These are phyloP conservation scores for Halcyon chelicuti DNA, from an alignment of 2,797 vertebrate species.

Conservation along the genomic window DNA sequence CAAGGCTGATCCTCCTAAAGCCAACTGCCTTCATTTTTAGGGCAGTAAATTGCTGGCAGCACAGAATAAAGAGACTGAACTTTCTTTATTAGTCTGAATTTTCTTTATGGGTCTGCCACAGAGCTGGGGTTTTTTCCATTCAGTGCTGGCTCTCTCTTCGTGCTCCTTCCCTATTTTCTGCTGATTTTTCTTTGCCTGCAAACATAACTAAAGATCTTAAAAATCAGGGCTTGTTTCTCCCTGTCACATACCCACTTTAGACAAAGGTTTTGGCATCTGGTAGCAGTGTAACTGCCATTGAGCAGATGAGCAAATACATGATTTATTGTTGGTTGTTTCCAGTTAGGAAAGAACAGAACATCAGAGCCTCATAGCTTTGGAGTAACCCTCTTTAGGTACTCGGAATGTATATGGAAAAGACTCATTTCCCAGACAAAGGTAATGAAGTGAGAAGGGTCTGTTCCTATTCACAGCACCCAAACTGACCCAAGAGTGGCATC, in stretches of 20 bases:
- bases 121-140: neutral
- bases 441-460: neutral
- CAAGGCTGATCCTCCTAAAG: constrained; percentile 29
- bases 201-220: neutral
- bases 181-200: neutral
- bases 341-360: neutral
- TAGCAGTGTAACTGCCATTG: neutral
- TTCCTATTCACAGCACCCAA: neutral
- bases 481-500: neutral
- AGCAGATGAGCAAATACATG: constrained; percentile 26
- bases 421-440: neutral
- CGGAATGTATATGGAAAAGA: neutral
- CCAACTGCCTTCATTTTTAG: constrained; percentile 38
- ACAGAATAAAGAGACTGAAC: constrained; percentile 37
- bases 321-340: neutral
- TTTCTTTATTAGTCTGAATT: constrained; percentile 50
- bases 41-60: constrained; percentile 52
- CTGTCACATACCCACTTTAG: neutral
- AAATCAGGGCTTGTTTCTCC: neutral
- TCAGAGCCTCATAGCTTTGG: neutral
- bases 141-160: neutral
- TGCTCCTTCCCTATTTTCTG: neutral
- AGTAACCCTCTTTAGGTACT: neutral
- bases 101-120: constrained; percentile 55
- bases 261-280: neutral